A percentile compares a stretch with the other conserved stretches of the same genome.
Evolutionary conservation across 1,140 invertebrate genomes (phyloP).

Genomic region (Dryas iulia): DNA sequence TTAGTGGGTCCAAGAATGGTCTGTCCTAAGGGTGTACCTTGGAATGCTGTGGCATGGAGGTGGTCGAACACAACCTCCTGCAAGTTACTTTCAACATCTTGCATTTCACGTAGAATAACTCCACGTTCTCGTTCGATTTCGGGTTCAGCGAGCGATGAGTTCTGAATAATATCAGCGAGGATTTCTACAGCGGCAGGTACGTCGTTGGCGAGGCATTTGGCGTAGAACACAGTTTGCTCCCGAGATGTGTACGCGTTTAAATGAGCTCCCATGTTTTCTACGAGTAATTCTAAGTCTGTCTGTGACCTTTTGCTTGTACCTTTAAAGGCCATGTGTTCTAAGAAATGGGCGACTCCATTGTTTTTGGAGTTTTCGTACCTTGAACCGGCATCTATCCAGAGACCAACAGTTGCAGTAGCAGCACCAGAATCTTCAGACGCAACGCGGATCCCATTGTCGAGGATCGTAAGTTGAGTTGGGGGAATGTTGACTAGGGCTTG

Average conservation of each 20-base stretch:
- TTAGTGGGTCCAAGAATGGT: slow-evolving; percentile 99
- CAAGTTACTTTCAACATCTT: slow-evolving; percentile 99
- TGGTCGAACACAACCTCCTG: slow-evolving; percentile 99
- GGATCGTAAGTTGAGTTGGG: slow-evolving; percentile 91
- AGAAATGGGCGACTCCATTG: slow-evolving; percentile 99
- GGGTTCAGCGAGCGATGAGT: slow-evolving; percentile 95
- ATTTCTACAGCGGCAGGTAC: slow-evolving; percentile 97
- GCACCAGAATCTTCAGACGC: slow-evolving; percentile 97
- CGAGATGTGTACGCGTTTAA: slow-evolving; percentile 99
- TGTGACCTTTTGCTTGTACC: slow-evolving; percentile 98
- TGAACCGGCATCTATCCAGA: slow-evolving; percentile 99
- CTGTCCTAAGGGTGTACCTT: slow-evolving; percentile 96
- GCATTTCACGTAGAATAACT: slow-evolving; percentile 99
- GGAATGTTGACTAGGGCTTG: slow-evolving; percentile 92
- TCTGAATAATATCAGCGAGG: slow-evolving; percentile 97
- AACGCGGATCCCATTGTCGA: slow-evolving; percentile 93
- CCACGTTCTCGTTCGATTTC: slow-evolving; percentile 98
- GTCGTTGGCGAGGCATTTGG: slow-evolving; percentile 97
- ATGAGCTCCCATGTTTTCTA: slow-evolving; percentile 99
- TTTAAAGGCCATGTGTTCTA: slow-evolving; percentile 99
- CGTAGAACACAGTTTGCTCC: slow-evolving; percentile 99
- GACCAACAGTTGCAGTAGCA: slow-evolving; percentile 97
- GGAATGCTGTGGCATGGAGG: slow-evolving; percentile 96
- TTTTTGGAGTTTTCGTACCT: slow-evolving; percentile 96
- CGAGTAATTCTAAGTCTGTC: slow-evolving; percentile 97